Evolutionary conservation across 1,140 invertebrate species (phyloP).

Genomic region (Leptopilina boulardi): DNA sequence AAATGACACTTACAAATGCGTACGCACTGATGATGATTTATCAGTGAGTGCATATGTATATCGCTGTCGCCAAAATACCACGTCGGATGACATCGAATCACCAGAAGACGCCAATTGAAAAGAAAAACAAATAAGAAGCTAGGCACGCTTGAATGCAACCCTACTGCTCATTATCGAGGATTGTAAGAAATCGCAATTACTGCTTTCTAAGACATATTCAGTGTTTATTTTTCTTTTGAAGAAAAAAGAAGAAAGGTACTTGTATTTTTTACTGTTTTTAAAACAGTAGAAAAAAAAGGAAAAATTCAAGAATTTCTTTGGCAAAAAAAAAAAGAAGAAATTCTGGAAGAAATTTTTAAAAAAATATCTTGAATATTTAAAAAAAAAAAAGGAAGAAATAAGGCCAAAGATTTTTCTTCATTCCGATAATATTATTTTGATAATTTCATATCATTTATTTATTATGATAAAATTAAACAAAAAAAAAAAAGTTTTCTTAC

Average conservation of each 20-base stretch:
- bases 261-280: background rate
- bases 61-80: conserved; percentile 73
- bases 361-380: background rate
- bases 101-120: conserved; percentile 55
- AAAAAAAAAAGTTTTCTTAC: conserved; percentile 10
- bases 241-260: background rate
- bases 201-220: background rate
- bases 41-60: conserved; percentile 79
- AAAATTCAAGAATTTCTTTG: background rate
- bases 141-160: background rate
- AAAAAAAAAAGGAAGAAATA: background rate
- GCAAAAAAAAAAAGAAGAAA: background rate
- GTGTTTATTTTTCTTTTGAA: background rate
- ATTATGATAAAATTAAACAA: background rate
- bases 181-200: conserved; percentile 18
- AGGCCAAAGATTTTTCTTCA: conserved; percentile 10
- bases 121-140: background rate
- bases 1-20: conserved; percentile 72
- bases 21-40: conserved; percentile 78
- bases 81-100: conserved; percentile 62
- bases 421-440: background rate
- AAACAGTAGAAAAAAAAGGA: background rate
- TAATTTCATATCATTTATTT: background rate
- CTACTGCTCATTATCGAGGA: conserved; percentile 7
- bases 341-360: background rate